These are phyloP conservation scores for Stenodema calcarata DNA, from an alignment of 2,888 invertebrate species.

Conservation along the genomic window DNA sequence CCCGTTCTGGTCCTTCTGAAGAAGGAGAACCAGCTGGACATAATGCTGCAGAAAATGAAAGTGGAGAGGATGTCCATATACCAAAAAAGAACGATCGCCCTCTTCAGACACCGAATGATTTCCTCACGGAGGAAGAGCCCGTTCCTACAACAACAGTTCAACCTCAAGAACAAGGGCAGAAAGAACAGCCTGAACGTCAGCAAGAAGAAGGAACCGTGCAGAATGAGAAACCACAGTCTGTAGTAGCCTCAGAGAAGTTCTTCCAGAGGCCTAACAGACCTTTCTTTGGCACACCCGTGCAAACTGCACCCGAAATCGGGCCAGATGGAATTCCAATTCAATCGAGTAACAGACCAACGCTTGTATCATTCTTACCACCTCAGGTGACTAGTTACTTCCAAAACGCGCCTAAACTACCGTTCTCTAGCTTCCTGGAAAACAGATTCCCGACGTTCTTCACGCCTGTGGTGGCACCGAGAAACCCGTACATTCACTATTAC, in stretches of 20 bases:
- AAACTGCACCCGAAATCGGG: not conserved
- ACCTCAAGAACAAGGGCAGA: not conserved
- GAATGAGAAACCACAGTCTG: not conserved
- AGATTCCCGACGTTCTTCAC: constrained; percentile 15
- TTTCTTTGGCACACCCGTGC: constrained; percentile 5
- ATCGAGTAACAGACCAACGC: not conserved
- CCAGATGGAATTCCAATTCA: not conserved
- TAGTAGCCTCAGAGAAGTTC: not conserved
- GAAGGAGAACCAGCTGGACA: not conserved
- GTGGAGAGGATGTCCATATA: not conserved
- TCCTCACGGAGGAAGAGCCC: not conserved
- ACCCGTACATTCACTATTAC: constrained; percentile 38
- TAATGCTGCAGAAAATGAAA: not conserved
- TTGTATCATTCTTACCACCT: constrained; percentile 20
- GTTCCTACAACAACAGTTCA: not conserved
- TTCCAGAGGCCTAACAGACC: constrained; percentile 26
- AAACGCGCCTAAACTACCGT: constrained; percentile 18
- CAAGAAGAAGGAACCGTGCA: not conserved
- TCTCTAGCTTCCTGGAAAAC: constrained; percentile 29
- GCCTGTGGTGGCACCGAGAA: not conserved
- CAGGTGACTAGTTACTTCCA: constrained; percentile 28
- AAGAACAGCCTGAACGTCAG: not conserved
- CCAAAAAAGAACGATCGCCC: not conserved
- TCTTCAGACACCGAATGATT: not conserved
- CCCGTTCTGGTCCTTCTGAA: not conserved